Evolutionary conservation across 2,888 invertebrate genomes (phyloP), one percentile per base, ranked within the genome.

Genomic region (Polietes domitor): DNA sequence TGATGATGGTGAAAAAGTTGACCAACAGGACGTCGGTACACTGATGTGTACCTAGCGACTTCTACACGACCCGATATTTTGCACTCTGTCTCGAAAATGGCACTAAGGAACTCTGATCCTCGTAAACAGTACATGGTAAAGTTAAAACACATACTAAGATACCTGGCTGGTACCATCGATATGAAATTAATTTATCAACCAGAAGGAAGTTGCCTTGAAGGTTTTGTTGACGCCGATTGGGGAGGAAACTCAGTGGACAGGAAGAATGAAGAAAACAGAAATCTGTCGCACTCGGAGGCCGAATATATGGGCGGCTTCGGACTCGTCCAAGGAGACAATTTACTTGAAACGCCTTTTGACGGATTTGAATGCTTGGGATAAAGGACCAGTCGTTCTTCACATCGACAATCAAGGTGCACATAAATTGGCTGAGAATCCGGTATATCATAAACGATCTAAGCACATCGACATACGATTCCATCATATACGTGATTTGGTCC

Each of bases 81-180:
- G n/a, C n/a, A n/a, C n/a, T n/a, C n/a, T n/a, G 17, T 32, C 2
- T 37, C 19, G 15, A 65, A 65, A 37, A 37, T 65, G n/a, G 41
- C 65, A n/a, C 37, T 37, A 37, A 7, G 61, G 9, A 63, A 63
- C n/a, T 28, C 26, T 1, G 61, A 63, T n/a, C 71, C 50, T n/a
- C n/a, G n/a, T n/a, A n/a, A n/a, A n/a, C n/a, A n/a, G n/a, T n/a
- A n/a, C 15, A 58, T 58, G 58, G 32, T 32, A 5, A 61, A 72
- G 41, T n/a, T 55, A 1, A 72, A 72, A 41, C 72, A 72, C 17
- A 72, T 72, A 21, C 15, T 72, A 15, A n/a, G 63, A 15, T 75
- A 75, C 32, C 26, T 75, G 7, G 43, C 75, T 50, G 75, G 63
- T 15, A 63, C 43, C 0, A 50, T 3, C 5, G 75, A 63, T 12